A percentile compares a stretch with the other conserved stretches of the same genome.
Evolutionary conservation across 2,888 invertebrate species (phyloP).

Genomic region (Poecilobothrus nobilitatus): DNA sequence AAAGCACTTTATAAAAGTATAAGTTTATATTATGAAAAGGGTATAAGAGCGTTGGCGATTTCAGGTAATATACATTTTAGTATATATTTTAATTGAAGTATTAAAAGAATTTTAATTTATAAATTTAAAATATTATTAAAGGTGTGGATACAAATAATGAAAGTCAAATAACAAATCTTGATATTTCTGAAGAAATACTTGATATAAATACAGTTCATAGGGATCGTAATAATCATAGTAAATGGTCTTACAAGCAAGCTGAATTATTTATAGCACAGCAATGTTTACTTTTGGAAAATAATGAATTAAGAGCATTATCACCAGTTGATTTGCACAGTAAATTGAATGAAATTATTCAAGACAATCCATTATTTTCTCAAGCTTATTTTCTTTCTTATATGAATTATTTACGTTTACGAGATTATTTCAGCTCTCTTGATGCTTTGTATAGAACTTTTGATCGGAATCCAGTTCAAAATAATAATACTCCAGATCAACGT

Average conservation of each 20-base stretch:
- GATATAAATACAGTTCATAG: slow-evolving; percentile 28
- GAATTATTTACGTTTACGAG: slow-evolving; percentile 78
- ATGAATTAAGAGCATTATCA: slow-evolving; percentile 69
- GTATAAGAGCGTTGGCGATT: slow-evolving; percentile 27
- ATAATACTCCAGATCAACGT: slow-evolving; percentile 44
- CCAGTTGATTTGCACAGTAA: slow-evolving; percentile 65
- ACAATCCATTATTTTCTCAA: slow-evolving; percentile 39
- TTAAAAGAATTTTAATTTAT: no score
- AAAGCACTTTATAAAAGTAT: slow-evolving; percentile 65
- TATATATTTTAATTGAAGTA: no score
- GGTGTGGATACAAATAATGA: slow-evolving; percentile 14
- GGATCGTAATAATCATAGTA: slow-evolving; percentile 47
- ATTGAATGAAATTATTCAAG: slow-evolving; percentile 40
- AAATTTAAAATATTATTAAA: no score
- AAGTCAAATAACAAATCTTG: slow-evolving; percentile 19
- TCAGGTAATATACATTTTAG: slow-evolving; percentile 8
- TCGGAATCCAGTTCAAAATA: slow-evolving; percentile 55
- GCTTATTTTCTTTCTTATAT: slow-evolving; percentile 79
- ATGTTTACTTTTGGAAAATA: slow-evolving; percentile 69
- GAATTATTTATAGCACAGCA: slow-evolving; percentile 84
- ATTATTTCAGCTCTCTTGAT: slow-evolving; percentile 52
- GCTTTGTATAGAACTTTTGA: slow-evolving; percentile 55
- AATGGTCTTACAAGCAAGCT: slow-evolving; percentile 81
- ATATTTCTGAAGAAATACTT: slow-evolving; percentile 23
- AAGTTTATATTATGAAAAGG: slow-evolving; percentile 58